Conservation (phyloP, 1,140 invertebrate genomes). For the Ectropis grisescens region DNA sequence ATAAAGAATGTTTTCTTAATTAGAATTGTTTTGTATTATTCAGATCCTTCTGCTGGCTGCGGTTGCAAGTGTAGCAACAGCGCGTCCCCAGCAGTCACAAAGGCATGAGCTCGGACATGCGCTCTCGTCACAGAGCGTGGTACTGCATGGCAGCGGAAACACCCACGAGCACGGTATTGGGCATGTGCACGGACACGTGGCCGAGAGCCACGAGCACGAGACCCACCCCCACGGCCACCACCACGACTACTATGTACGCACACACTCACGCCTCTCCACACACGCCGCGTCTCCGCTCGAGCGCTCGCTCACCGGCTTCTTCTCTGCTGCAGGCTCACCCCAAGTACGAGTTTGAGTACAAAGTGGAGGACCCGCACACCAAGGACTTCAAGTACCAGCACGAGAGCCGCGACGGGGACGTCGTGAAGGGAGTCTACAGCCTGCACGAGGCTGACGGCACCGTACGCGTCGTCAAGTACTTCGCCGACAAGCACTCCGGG, state of each 20-base stretch:
- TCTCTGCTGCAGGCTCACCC: conserved; percentile 26
- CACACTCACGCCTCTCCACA: no score
- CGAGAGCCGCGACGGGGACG: conserved; percentile 26
- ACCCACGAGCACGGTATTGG: neutral
- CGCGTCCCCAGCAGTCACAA: no score
- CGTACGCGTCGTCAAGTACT: conserved; percentile 65
- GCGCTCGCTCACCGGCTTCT: no score
- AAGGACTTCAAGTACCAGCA: conserved; percentile 32
- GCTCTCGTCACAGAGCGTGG: no score
- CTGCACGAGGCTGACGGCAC: conserved; percentile 33
- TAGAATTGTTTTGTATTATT: no score
- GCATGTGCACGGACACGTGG: conserved; percentile 2
- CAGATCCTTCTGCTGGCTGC: no score
- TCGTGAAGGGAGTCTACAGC: conserved; percentile 30
- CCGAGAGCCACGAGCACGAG: neutral
- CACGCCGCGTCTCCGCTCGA: no score
- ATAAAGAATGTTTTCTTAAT: no score
- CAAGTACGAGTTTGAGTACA: conserved; percentile 51
- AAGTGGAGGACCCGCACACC: conserved; percentile 35
- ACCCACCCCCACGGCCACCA: neutral
- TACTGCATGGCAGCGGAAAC: no score
- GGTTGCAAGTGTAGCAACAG: no score
- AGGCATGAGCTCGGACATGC: no score
- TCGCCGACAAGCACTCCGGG: conserved; percentile 67
- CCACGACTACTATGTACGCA: conserved; percentile 2